These are phyloP conservation scores for Noctuana brunneofusca DNA, from an alignment of 2,888 invertebrate genomes.

Conservation along the genomic window DNA sequence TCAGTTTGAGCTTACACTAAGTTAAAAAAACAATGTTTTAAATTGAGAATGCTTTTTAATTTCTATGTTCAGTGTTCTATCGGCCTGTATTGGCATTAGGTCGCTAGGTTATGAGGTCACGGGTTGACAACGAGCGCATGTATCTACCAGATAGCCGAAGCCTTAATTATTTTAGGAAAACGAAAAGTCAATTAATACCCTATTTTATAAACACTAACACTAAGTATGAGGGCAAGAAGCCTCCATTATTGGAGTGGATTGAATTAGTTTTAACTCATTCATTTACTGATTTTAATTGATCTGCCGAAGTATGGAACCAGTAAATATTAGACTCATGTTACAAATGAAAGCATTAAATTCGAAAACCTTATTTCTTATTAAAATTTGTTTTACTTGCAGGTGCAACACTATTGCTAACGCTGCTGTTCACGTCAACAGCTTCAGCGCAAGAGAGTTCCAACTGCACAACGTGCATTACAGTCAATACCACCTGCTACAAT, in stretches of 20 bases:
- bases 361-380: too few species aligned
- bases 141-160: neutral
- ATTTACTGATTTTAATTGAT: too few species aligned
- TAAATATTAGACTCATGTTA: too few species aligned
- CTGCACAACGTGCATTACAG: constrained; percentile 57
- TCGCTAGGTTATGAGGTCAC: neutral
- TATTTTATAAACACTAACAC: too few species aligned
- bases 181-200: neutral
- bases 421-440: constrained; percentile 46
- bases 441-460: constrained; percentile 40
- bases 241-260: too few species aligned
- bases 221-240: too few species aligned
- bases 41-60: neutral
- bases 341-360: too few species aligned
- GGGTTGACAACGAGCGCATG: neutral
- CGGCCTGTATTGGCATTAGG: neutral
- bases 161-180: neutral
- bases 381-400: constrained; percentile 38
- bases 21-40: neutral
- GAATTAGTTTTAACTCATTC: too few species aligned
- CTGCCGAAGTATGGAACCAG: too few species aligned
- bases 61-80: neutral
- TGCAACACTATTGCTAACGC: constrained; percentile 48
- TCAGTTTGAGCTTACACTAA: neutral
- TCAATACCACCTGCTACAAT: constrained; percentile 61